phyloP scores from a whole-genome alignment of 1,140 invertebrate species.

The Globodera rostochiensis region DNA sequence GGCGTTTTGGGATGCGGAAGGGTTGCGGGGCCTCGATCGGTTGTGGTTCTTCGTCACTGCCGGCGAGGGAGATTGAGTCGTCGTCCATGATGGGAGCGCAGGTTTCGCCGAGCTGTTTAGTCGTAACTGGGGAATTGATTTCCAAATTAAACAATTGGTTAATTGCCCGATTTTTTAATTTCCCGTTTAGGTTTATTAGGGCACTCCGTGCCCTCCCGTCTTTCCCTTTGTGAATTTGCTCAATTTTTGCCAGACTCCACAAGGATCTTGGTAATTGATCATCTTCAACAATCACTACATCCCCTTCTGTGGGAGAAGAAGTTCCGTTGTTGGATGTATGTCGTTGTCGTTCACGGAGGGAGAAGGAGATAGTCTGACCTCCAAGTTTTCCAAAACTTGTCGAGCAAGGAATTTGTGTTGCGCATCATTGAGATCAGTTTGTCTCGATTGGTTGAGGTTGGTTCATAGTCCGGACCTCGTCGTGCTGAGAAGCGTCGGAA shows the following conservation, averaged over 20 bases:
- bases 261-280: not conserved
- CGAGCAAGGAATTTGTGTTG: not conserved
- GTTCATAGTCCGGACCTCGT: not conserved
- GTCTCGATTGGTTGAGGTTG: not conserved
- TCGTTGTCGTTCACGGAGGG: not conserved
- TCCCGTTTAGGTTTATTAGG: not conserved
- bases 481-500: not conserved
- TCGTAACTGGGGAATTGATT: not conserved
- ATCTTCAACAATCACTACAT: not conserved
- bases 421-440: not conserved
- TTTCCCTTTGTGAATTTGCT: not conserved
- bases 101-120: not conserved
- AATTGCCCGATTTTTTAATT: not conserved
- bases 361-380: not conserved
- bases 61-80: not conserved
- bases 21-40: not conserved
- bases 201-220: not conserved
- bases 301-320: not conserved
- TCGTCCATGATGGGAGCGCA: not conserved
- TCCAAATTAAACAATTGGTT: not conserved
- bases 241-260: not conserved
- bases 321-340: not conserved
- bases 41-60: not conserved
- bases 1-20: too few species aligned
- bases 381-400: conserved; percentile 16